A percentile compares a stretch with the other conserved stretches of the same genome.
These are phyloP conservation scores for Iphiclides podalirius DNA, from an alignment of 2,888 invertebrate genomes.

Conservation along the genomic window DNA sequence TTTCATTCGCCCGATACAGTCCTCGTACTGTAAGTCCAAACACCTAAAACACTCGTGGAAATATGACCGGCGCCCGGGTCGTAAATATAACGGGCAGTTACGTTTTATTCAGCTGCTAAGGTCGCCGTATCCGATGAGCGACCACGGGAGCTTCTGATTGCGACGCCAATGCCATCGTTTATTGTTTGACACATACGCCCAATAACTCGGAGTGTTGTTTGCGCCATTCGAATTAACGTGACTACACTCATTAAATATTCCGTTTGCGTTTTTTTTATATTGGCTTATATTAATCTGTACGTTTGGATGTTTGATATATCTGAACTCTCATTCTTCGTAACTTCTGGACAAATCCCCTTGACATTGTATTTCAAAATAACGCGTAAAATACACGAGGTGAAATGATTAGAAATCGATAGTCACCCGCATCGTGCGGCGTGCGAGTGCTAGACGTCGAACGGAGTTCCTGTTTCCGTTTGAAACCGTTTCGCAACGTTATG, in stretches of 20 bases:
- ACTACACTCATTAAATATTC: not conserved
- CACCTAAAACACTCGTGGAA: slow-evolving; percentile 17
- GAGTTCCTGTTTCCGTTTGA: slow-evolving; percentile 17
- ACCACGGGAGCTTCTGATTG: not conserved
- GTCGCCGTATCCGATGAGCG: not conserved
- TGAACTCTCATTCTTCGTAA: too few relatives aligned
- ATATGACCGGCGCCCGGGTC: slow-evolving; percentile 6
- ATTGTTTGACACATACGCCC: not conserved
- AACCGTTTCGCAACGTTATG: too few relatives aligned
- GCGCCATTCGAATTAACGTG: too few relatives aligned
- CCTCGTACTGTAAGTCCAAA: slow-evolving; percentile 32
- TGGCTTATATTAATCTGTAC: too few relatives aligned
- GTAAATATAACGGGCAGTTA: slow-evolving; percentile 19
- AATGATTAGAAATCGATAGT: slow-evolving; percentile 17
- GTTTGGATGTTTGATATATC: too few relatives aligned
- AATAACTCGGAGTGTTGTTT: not conserved
- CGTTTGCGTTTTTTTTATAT: not conserved
- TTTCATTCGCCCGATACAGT: slow-evolving; percentile 45
- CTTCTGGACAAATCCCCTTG: not conserved
- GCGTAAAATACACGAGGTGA: not conserved
- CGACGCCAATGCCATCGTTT: not conserved
- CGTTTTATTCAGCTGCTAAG: slow-evolving; percentile 9
- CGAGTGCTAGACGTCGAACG: slow-evolving; percentile 13
- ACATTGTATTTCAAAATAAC: slow-evolving; percentile 2
- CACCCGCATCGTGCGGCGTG: slow-evolving; percentile 18